Base-by-base conservation (phyloP, 1,140 invertebrate species). In the Panonychus citri region DNA sequence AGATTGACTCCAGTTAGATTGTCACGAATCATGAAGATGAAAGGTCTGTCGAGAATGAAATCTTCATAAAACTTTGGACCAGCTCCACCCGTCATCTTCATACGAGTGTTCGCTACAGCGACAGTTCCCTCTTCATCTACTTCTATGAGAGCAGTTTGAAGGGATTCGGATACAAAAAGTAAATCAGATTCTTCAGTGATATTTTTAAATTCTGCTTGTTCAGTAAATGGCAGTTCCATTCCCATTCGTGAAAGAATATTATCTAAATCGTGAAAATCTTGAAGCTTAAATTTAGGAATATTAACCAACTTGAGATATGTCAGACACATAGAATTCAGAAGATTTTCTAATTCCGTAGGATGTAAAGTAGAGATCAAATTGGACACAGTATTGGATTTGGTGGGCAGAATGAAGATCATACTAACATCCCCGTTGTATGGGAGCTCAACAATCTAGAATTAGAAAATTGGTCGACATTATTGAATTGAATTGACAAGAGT, bases 211-310 rank as follows among this genome's bases (percentile, higher is more conserved):
- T 82, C 74, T 3, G 62, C 65, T 7, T 13, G n/a, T 4, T 13
- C 19, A 0, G 61, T 53, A 66, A 88, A 88, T 28, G 85, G 64
- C 58, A 82, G 76, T 17, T 62, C 62, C 5, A 88, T 76, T 51
- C 79, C 81, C 69, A 85, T 57, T 73, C 78, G 67, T 62, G 71
- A 70, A 3, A 87, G 68, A 30, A 76, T 67, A 0, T 74, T 66
- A 39, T 78, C 75, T 25, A 85, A 67, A 30, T 77, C 70, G 8
- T 75, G 73, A 28, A 76, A 74, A 53, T 76, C 78, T 51, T 82
- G 77, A 59, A 85, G 80, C 60, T 79, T 76, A 65, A 87, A 86
- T 65, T 80, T 82, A 0, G 85, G 85, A 3, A 88, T 64, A 12
- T 67, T 72, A 0, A 85, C 72, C 5, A 7, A 7, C 5, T 34